Evolutionary conservation across 30 jellyfish, hydroid and myxozoan species (phyloP), one percentile per base, ranked within the genome.

Genomic region (Hydractinia echinata): DNA sequence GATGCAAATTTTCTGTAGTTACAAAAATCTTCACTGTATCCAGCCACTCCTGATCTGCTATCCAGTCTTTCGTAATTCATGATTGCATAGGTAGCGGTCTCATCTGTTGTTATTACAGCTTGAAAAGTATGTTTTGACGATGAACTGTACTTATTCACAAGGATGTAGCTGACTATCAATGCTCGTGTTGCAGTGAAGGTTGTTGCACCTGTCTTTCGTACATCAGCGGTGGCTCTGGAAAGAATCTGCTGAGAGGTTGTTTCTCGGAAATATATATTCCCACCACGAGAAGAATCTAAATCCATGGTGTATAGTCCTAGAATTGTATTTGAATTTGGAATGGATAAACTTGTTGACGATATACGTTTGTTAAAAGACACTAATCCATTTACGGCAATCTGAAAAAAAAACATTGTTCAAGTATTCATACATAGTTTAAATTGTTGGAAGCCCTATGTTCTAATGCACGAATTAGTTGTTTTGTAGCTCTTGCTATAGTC

Each of bases 1-100:
- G 74, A 64, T n/a, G 69, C 69, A 58, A 64, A 13, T 6, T 64
- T 13, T 64, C 18, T 44, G 74, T 64, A 64, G 39, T 64, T 64
- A 13, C 74, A 64, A 7, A 13, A 7, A n/a, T 5, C 39, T 64
- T 64, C 74, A 64, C 51, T n/a, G 39, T 64, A 64, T 64, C 74
- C 74, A 6, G 39, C 16, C 19, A 13, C 74, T n/a, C 8, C 39
- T 44, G 74, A 13, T 3, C 7, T 64, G 74, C 4, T 64, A 51
- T 64, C 74, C 39, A 64, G 18, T 13, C 18, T 44, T 13, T 7
- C 19, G 16, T 64, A 64, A 64, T 64, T 64, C 74, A 64, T 7
- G 39, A 64, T 64, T n/a, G 16, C 9, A 64, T n/a, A 64, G 39
- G 74, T 64, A 6, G 18, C 39, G 74, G 19, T 64, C 39, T 51